These are phyloP conservation scores for Conistra vaccinii DNA, from an alignment of 2,888 invertebrate species.

Conservation along the genomic window DNA sequence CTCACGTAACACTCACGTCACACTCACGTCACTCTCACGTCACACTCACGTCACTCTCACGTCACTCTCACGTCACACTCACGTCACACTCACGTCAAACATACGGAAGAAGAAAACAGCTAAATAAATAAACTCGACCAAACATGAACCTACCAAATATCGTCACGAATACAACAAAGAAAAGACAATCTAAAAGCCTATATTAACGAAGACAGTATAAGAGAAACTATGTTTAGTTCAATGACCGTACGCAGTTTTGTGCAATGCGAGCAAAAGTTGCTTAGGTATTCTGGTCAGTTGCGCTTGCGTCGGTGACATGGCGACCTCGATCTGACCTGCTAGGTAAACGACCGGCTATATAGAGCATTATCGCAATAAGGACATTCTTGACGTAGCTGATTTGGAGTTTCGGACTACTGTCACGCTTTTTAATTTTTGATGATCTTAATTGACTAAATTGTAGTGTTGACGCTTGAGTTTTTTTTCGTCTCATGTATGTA, in stretches of 20 bases:
- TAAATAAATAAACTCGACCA: neutral
- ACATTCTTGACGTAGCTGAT: constrained; percentile 61
- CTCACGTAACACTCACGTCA: no score
- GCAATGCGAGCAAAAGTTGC: constrained; percentile 80
- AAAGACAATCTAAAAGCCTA: constrained; percentile 44
- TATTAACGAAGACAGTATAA: constrained; percentile 54
- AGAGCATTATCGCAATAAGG: constrained; percentile 69
- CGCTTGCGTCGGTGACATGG: constrained; percentile 70
- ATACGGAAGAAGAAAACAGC: neutral
- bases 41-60: no score
- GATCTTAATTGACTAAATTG: constrained; percentile 6
- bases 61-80: no score
- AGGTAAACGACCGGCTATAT: constrained; percentile 77
- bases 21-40: no score
- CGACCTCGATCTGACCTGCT: constrained; percentile 81
- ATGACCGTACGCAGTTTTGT: constrained; percentile 79
- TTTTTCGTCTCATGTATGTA: neutral
- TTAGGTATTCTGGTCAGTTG: constrained; percentile 81
- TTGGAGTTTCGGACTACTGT: constrained; percentile 38
- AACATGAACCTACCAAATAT: neutral
- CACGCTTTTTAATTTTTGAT: constrained; percentile 46
- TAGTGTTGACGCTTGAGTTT: neutral
- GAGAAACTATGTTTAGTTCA: constrained; percentile 73
- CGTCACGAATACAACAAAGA: constrained; percentile 29
- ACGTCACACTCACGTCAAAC: neutral